Base-by-base conservation (phyloP, 2,113 vertebrate species). In the Motacilla tschutschensis region DNA sequence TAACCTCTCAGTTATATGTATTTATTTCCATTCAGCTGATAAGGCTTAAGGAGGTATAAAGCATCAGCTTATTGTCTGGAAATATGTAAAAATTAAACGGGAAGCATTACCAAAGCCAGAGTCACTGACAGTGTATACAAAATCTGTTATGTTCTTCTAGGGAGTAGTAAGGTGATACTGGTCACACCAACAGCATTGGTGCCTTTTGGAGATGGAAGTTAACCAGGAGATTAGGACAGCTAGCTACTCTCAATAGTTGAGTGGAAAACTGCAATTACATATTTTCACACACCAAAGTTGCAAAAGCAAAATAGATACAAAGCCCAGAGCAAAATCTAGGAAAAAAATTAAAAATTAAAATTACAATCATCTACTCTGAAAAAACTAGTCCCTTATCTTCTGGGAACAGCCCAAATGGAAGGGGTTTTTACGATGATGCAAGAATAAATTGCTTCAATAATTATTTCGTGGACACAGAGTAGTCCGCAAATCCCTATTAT, bases 401-500 rank as follows among this genome's bases (percentile, higher is more conserved):
- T 86, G 88, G 74, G 67, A 92, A 86, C 59, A 79, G 58, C 71
- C 57, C 69, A 90, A 58, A 85, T 26, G 73, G 64, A 91, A 88
- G 72, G 43, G 55, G n/a, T 35, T 47, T 81, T 85, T 87, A 65
- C 0, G 0, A 60, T 93, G 84, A 93, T 89, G 81, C 91, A 93
- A 93, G 79, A 93, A 74, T 83, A 89, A 93, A 93, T 90, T 85
- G 69, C 65, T 90, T 87, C 79, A 94, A 82, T 83, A 87, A 81
- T 93, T 88, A 90, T 87, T 91, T 90, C 8, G 4, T 4, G 21
- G 82, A 71, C 67, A 73, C 87, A 36, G 14, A 87, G 65, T 85
- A 89, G 88, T 95, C 93, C 60, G 79, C 62, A 93, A 91, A 87
- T 91, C 72, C 76, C 90, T 90, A 57, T 91, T 91, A 89, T 90